Evolutionary conservation across 2,888 invertebrate species (phyloP).

Genomic region (Melangyna quadrimaculata): DNA sequence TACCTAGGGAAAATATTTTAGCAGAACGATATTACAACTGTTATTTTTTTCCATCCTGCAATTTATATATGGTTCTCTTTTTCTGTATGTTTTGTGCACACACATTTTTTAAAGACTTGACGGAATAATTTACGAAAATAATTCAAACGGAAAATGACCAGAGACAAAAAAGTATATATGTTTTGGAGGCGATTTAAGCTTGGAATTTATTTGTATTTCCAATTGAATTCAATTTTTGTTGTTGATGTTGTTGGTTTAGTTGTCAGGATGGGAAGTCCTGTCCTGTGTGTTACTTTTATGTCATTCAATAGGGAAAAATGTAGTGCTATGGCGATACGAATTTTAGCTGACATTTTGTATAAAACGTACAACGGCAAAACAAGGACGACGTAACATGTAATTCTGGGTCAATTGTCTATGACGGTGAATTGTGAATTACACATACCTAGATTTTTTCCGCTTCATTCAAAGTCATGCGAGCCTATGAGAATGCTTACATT

Average conservation of each 20-base stretch:
- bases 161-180: not conserved
- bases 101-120: conserved; percentile 44
- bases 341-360: not conserved
- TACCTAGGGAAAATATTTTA: conserved; percentile 23
- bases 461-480: conserved; percentile 14
- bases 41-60: conserved; percentile 4
- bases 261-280: conserved; percentile 1
- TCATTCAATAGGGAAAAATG: conserved; percentile 43
- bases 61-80: not conserved
- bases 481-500: not conserved
- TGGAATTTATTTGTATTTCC: conserved; percentile 49
- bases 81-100: conserved; percentile 9
- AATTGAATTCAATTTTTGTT: conserved; percentile 23
- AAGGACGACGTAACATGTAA: conserved; percentile 41
- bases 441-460: conserved; percentile 30
- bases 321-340: conserved; percentile 3
- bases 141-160: conserved; percentile 58
- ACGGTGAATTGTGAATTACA: conserved; percentile 50
- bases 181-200: conserved; percentile 27
- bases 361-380: not conserved
- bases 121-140: conserved; percentile 66
- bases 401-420: conserved; percentile 61
- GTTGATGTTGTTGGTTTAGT: not conserved
- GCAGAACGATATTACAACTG: conserved; percentile 40
- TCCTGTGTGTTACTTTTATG: conserved; percentile 1